A percentile compares a stretch with the other conserved stretches of the same genome.
Conservation (phyloP, 2,888 invertebrate species). For the Psylliodes chrysocephalus region DNA sequence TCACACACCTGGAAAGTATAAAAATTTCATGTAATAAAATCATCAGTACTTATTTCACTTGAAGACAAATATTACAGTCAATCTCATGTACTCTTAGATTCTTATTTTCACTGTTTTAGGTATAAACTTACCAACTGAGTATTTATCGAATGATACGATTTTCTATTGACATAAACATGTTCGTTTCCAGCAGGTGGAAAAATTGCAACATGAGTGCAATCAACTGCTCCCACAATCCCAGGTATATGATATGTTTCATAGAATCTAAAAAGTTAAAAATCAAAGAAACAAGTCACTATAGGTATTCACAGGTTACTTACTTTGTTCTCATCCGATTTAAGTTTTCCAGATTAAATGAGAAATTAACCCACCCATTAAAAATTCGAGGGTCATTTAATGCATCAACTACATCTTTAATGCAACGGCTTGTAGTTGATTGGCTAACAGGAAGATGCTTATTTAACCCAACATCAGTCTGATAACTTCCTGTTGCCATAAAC, state of each 20-base stretch:
- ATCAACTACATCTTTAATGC: constrained; percentile 20
- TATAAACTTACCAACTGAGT: constrained; percentile 24
- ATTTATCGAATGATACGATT: constrained; percentile 35
- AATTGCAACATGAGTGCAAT: constrained; percentile 35
- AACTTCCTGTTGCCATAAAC: constrained; percentile 28
- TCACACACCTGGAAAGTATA: constrained; percentile 32
- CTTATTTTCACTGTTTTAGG: neutral
- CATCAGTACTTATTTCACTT: neutral
- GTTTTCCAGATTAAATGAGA: constrained; percentile 18
- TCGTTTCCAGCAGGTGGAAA: constrained; percentile 21
- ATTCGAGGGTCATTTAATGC: constrained; percentile 29
- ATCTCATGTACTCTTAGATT: neutral
- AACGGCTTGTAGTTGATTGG: constrained; percentile 21
- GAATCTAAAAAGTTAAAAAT: constrained; percentile 6
- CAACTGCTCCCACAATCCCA: constrained; percentile 28
- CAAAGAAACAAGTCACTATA: neutral
- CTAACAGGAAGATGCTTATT: constrained; percentile 19
- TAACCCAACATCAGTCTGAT: constrained; percentile 26
- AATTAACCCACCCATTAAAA: constrained; percentile 22
- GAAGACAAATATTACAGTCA: neutral
- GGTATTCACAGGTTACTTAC: constrained; percentile 11
- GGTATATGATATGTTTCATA: constrained; percentile 24
- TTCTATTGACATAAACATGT: constrained; percentile 33
- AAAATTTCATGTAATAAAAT: no score
- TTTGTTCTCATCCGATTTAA: neutral